Conservation (phyloP, 2,888 invertebrate species). For the Andrena fulva region DNA sequence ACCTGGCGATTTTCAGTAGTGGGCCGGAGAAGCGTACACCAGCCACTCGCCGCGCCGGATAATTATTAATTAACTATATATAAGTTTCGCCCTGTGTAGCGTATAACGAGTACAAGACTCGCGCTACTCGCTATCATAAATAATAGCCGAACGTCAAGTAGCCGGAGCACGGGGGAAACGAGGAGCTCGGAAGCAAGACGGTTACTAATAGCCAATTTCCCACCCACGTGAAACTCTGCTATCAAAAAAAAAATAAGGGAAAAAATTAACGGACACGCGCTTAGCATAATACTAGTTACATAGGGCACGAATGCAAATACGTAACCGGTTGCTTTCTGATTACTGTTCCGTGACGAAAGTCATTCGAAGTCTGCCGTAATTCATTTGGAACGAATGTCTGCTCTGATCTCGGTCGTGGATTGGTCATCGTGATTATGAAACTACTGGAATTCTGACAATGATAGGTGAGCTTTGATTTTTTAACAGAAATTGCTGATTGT, state of each 20-base stretch:
- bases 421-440: no score
- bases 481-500: no score
- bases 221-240: constrained; percentile 13
- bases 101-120: constrained; percentile 66
- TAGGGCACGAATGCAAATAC: neutral
- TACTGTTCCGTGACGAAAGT: no score
- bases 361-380: no score
- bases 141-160: constrained; percentile 63
- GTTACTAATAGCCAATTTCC: constrained; percentile 32
- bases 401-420: no score
- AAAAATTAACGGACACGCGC: constrained; percentile 7
- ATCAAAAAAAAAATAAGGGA: neutral
- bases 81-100: constrained; percentile 50
- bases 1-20: constrained; percentile 41
- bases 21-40: constrained; percentile 23
- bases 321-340: neutral
- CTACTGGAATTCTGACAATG: no score
- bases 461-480: no score
- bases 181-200: neutral
- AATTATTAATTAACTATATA: constrained; percentile 75
- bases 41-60: constrained; percentile 54
- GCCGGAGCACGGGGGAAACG: neutral
- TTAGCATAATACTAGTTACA: constrained; percentile 1
- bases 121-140: constrained; percentile 66
- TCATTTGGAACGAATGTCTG: no score